Conservation (phyloP, 2,113 vertebrate genomes). For the Apteryx mantelli region DNA sequence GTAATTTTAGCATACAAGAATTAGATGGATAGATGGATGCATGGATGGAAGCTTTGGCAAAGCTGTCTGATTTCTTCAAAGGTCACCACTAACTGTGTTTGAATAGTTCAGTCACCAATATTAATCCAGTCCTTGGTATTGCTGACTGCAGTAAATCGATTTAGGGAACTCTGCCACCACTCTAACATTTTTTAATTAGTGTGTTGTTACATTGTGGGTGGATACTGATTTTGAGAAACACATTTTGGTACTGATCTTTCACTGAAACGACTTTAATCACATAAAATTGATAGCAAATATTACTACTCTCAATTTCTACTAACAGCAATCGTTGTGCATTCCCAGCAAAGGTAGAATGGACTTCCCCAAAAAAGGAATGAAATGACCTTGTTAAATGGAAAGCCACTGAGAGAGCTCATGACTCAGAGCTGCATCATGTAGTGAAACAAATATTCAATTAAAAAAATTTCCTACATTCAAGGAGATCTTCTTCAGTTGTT, state of each 20-base stretch:
- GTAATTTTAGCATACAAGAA: not conserved
- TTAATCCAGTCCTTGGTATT: not conserved
- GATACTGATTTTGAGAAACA: not conserved
- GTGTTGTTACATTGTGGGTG: not conserved
- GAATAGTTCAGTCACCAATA: not conserved
- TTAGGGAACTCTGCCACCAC: not conserved
- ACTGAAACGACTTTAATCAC: not conserved
- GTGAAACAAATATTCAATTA: not conserved
- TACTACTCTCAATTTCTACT: not conserved
- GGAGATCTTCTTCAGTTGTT: not conserved
- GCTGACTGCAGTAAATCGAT: not conserved
- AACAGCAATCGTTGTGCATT: not conserved
- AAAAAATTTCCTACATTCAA: not conserved
- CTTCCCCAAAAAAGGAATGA: not conserved
- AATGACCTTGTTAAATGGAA: not conserved
- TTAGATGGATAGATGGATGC: not conserved
- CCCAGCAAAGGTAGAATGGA: not conserved
- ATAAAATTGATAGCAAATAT: not conserved
- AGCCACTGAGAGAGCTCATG: not conserved
- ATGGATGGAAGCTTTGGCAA: not conserved
- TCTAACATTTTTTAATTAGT: not conserved
- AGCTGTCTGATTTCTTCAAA: not conserved
- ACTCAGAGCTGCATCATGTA: not conserved
- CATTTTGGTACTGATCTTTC: not conserved
- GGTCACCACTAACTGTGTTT: no score